Evolutionary conservation across 2,113 vertebrate species (phyloP).

Genomic region (Callipepla squamata): DNA sequence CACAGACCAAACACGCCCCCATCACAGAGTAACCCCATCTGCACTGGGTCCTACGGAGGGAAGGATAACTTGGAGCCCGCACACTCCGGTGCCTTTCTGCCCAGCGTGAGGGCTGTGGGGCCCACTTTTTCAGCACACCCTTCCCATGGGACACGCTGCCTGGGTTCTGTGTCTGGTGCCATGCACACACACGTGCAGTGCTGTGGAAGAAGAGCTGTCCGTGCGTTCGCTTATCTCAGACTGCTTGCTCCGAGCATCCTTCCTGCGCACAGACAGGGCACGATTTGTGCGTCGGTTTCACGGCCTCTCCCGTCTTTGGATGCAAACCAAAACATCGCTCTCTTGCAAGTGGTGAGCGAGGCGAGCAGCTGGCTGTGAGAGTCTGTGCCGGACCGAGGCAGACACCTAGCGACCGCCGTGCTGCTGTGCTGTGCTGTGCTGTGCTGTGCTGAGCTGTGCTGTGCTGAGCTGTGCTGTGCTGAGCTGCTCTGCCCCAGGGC

Average conservation of each 20-base stretch:
- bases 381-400: neutral
- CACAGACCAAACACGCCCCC: neutral
- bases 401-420: neutral
- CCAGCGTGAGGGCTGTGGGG: fast-evolving
- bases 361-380: neutral
- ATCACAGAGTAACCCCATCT: fast-evolving
- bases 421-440: neutral
- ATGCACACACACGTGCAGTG: fast-evolving
- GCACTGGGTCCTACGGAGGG: neutral
- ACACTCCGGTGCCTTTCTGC: fast-evolving
- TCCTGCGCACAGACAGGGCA: fast-evolving
- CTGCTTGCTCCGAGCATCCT: fast-evolving
- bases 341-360: neutral
- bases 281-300: fast-evolving
- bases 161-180: no score
- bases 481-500: neutral
- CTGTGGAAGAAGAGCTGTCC: fast-evolving
- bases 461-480: no score
- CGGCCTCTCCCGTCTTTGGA: neutral
- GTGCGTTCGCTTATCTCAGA: fast-evolving
- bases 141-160: neutral
- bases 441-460: neutral
- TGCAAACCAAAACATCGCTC: no score
- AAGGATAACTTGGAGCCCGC: neutral
- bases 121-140: fast-evolving